Base-by-base conservation (phyloP, 2,113 vertebrate genomes). In the Dicentrarchus labrax region DNA sequence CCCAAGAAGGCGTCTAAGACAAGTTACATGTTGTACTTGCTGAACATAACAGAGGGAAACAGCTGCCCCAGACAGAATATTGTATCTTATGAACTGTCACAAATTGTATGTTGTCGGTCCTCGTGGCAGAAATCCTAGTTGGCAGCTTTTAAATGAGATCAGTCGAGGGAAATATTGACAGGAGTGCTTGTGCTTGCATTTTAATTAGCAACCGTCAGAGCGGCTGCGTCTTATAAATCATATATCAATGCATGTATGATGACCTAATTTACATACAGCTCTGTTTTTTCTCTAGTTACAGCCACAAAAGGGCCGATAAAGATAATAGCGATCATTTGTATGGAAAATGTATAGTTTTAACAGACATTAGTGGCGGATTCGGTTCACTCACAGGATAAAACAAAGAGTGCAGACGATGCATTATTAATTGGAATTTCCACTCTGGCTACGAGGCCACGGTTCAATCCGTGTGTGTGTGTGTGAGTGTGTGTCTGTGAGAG, bases 351-450 rank as follows among this genome's bases (percentile, higher is more conserved):
- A 19, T 57, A 21, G 51, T 77, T 59, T 69, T 48, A 36, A 16
- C 53, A 70, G 80, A 76, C 73, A 75, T 73, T 72, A 9, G 66
- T 36, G 47, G n/a, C 24, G 30, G 54, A n/a, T 76, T 81, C 53
- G 24, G 57, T 78, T 77, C 61, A 69, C 66, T 64, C 50, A 5
- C 36, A 1, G 71, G 54, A 22, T 56, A 71, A 68, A 79, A 67
- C 38, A 68, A 71, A 54, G 47, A 64, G 43, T 43, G 41, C n/a
- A 54, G 36, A 76, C 41, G 15, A 86, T 84, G 57, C 51, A 88
- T 82, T 80, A 84, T 89, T 90, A 77, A 88, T 85, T 61, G 3
- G 36, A 50, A 16, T 74, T 75, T 86, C 45, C 65, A 61, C 62
- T 60, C 30, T 11, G 66, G 72, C 69, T 86, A 41, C 75, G 54